Conservation (phyloP, 2,113 vertebrate species). For the Laticauda colubrina region DNA sequence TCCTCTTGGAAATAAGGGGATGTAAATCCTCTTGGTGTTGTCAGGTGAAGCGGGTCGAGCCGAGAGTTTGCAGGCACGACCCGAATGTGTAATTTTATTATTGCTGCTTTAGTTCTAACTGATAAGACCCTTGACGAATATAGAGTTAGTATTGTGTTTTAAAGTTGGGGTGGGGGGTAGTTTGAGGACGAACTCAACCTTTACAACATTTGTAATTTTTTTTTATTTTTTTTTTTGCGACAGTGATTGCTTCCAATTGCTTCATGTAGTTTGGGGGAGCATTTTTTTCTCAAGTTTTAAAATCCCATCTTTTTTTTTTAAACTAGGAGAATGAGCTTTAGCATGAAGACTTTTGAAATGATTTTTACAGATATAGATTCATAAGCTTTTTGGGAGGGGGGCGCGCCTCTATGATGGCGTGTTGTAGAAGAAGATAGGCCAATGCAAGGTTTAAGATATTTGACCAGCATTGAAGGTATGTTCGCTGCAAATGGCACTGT, state of each 20-base stretch:
- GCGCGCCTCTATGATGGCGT: neutral
- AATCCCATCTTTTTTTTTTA: neutral
- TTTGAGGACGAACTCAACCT: neutral
- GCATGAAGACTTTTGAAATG: neutral
- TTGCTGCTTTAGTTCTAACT: constrained; percentile 11
- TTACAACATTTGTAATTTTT: neutral
- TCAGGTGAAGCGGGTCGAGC: constrained; percentile 26
- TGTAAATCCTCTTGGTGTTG: neutral
- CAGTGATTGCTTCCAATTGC: neutral
- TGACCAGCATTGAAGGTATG: constrained; percentile 72
- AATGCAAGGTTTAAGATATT: constrained; percentile 68
- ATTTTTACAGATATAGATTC: neutral
- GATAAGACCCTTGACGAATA: neutral
- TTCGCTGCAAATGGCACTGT: constrained; percentile 59
- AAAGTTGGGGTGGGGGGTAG: neutral
- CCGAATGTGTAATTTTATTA: constrained; percentile 30
- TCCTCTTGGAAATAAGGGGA: neutral
- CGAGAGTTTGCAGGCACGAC: constrained; percentile 43
- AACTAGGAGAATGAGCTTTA: neutral
- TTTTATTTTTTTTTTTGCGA: neutral
- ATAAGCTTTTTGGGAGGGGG: constrained; percentile 6
- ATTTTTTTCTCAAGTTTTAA: neutral
- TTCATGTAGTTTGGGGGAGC: neutral
- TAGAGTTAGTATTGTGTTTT: constrained; percentile 49
- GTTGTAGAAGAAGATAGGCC: constrained; percentile 35